A percentile compares a stretch with the other conserved stretches of the same genome.
Evolutionary conservation across 2,888 invertebrate genomes (phyloP).

Genomic region (Cerceris rybyensis): DNA sequence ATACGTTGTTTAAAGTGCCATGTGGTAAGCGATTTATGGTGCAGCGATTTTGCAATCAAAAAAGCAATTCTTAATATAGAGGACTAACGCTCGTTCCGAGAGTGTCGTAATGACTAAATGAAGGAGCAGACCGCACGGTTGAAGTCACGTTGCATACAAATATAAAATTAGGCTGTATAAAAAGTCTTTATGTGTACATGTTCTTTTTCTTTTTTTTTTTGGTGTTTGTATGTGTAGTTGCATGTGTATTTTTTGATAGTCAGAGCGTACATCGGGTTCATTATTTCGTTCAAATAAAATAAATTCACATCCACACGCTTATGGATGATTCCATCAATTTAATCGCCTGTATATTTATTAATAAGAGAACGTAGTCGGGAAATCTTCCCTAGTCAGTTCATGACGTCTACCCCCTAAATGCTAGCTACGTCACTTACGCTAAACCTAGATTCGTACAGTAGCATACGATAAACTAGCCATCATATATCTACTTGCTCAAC

Average conservation of each 20-base stretch:
- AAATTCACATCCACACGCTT: slow-evolving; percentile 75
- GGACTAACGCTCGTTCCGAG: slow-evolving; percentile 24
- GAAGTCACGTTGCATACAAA: slow-evolving; percentile 73
- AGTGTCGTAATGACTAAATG: slow-evolving; percentile 50
- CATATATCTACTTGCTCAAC: slow-evolving; percentile 78
- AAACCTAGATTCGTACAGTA: slow-evolving; percentile 64
- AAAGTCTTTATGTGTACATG: slow-evolving; percentile 66
- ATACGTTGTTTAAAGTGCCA: slow-evolving; percentile 4
- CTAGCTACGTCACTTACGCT: slow-evolving; percentile 78
- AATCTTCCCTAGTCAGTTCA: slow-evolving; percentile 76
- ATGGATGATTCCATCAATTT: slow-evolving; percentile 73
- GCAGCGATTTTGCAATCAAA: slow-evolving; percentile 34
- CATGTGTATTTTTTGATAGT: slow-evolving; percentile 55
- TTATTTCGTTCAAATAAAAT: slow-evolving; percentile 78
- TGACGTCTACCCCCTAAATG: slow-evolving; percentile 78
- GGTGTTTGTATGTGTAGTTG: slow-evolving; percentile 12
- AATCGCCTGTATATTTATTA: slow-evolving; percentile 74
- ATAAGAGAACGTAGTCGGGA: slow-evolving; percentile 79
- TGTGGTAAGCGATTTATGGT: slow-evolving; percentile 43
- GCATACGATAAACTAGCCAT: slow-evolving; percentile 77
- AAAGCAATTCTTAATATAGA: slow-evolving; percentile 28
- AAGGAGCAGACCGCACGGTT: slow-evolving; percentile 69
- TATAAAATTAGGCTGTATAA: slow-evolving; percentile 81
- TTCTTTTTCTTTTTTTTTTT: slow-evolving; percentile 1
- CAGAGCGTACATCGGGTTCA: slow-evolving; percentile 66